Base-by-base conservation (phyloP, 35 echinoderm and acorn worm species). In the Lytechinus variegatus region DNA sequence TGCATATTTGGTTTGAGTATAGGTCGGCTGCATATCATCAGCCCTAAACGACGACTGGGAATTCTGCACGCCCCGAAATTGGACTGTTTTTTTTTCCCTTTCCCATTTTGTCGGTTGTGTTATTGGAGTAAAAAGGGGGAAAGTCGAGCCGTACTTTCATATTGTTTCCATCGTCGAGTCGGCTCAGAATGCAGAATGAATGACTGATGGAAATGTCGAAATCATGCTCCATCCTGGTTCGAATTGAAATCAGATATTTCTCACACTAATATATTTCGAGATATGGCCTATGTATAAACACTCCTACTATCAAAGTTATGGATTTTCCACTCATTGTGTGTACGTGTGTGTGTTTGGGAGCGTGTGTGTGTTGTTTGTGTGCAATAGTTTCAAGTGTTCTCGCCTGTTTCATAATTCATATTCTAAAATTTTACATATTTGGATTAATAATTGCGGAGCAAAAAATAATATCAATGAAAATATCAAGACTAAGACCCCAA, bases 61-160 rank as follows among this genome's bases (percentile, higher is more conserved):
- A 93, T 93, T 93, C 55, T 93, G 55, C 53, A 27, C 55, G 54
- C 52, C 9, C 10, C 24, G 12, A 28, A 57, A 54, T 51, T 9
- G 88, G 27, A 90, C 52, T 33, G n/a, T n/a, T 51, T 90, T 90
- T 90, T 90, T 90, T 54, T 16, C 4, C 88, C 7, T n/a, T 93
- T 3, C 54, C n/a, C 55, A 93, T 57, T 55, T 54, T 27, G 28
- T 55, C 13, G 27, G 92, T 57, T 54, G 14, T 53, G 27, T 55
- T 57, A 93, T 93, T 93, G 19, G 66, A 79, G 66, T 24, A 79
- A 79, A 79, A n/a, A 79, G 6, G 55, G 92, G 53, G 92, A 93
- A 93, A 93, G 92, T 93, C 52, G 92, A 93, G 92, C 52, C 92
- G 92, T 55, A 93, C 92, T 93, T 93, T 93, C 92, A 93, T 27